These are phyloP conservation scores for Lepidochitona cinerea DNA, from an alignment of 2,888 invertebrate genomes.

Conservation along the genomic window DNA sequence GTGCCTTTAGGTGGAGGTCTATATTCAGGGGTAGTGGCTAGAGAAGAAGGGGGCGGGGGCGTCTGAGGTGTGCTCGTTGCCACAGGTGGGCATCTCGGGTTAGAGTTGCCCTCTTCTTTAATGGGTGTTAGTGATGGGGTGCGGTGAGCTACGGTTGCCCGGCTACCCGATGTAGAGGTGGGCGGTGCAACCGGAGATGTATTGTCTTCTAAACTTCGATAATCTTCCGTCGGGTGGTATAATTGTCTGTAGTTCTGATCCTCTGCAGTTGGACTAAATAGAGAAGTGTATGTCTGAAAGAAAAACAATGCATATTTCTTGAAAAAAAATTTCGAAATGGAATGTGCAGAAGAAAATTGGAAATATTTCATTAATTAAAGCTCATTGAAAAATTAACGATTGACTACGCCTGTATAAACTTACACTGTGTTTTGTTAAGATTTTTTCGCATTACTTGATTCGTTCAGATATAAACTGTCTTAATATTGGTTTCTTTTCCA, in stretches of 20 bases:
- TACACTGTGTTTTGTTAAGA: too few relatives aligned
- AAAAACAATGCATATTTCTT: neutral
- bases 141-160: neutral
- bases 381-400: too few relatives aligned
- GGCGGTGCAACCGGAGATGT: slow-evolving; percentile 22
- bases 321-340: too few relatives aligned
- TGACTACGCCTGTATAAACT: too few relatives aligned
- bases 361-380: too few relatives aligned
- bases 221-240: slow-evolving; percentile 56
- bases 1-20: neutral
- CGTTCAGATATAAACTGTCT: too few relatives aligned
- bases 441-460: too few relatives aligned
- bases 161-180: neutral
- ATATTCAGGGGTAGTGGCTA: neutral
- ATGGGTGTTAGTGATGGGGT: neutral
- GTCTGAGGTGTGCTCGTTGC: neutral
- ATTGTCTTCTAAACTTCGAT: slow-evolving; percentile 39
- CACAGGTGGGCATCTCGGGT: neutral
- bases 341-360: too few relatives aligned
- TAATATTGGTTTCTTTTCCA: too few relatives aligned
- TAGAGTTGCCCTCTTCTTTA: neutral
- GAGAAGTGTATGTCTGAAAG: slow-evolving; percentile 58
- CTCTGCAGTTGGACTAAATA: slow-evolving; percentile 54
- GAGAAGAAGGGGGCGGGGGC: neutral
- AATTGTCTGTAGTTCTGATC: slow-evolving; percentile 59